Percentiles rank a stretch among this genome's conserved stretches.
phyloP scores from a whole-genome alignment of 1,140 invertebrate species.

The Rhagoletis pomonella region DNA sequence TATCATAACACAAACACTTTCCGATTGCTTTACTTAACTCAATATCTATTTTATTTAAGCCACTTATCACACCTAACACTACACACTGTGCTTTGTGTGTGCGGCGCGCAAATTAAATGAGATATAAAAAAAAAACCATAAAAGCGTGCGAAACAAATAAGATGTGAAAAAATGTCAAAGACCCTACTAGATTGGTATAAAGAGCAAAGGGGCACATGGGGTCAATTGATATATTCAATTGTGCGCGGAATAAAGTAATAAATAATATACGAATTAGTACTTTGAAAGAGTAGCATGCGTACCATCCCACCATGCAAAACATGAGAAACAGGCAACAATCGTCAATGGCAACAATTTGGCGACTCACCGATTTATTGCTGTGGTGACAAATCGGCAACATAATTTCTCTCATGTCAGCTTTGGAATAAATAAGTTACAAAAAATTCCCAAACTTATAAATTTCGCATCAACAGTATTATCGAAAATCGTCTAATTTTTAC shows the following conservation, averaged over 20 bases:
- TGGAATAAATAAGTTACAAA: too few species aligned
- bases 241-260: constrained; percentile 19
- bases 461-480: too few species aligned
- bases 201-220: constrained; percentile 24
- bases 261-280: neutral
- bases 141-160: constrained; percentile 42
- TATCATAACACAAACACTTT: too few species aligned
- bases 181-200: neutral
- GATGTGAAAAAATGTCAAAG: constrained; percentile 52
- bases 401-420: too few species aligned
- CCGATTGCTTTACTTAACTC: neutral
- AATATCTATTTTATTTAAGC: constrained; percentile 22
- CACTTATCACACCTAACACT: neutral
- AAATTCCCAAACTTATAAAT: too few species aligned
- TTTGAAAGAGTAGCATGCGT: neutral
- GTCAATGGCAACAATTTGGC: too few species aligned
- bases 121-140: neutral
- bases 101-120: constrained; percentile 3
- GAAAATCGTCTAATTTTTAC: too few species aligned
- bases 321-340: too few species aligned
- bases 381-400: too few species aligned
- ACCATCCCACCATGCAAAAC: too few species aligned
- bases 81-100: neutral
- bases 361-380: too few species aligned
- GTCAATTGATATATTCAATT: constrained; percentile 55